Percentiles rank a stretch among this genome's conserved stretches.
phyloP scores from a whole-genome alignment of 2,888 invertebrate genomes.

The Tanytarsus gracilentus region DNA sequence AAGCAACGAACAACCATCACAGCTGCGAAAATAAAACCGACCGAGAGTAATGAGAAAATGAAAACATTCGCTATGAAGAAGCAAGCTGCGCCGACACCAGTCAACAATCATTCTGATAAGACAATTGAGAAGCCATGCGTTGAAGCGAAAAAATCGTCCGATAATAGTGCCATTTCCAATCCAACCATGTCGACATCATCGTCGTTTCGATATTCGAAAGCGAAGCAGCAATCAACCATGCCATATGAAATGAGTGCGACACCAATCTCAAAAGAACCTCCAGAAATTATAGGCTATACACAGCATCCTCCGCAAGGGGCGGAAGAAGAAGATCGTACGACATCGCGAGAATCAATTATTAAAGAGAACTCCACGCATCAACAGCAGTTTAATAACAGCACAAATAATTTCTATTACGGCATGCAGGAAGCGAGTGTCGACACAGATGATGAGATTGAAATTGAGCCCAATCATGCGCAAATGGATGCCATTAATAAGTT shows the following conservation, averaged over 20 bases:
- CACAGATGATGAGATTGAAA: constrained; percentile 32
- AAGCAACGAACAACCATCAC: constrained; percentile 39
- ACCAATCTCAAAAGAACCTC: no score
- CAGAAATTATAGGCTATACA: no score
- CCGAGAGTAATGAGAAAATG: constrained; percentile 8
- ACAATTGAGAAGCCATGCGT: not conserved
- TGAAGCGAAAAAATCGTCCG: constrained; percentile 43
- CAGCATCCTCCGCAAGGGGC: not conserved
- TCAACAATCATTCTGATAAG: constrained; percentile 40
- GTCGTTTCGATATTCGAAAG: constrained; percentile 38
- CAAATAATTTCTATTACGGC: constrained; percentile 60
- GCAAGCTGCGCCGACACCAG: constrained; percentile 39
- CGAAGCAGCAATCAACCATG: constrained; percentile 36
- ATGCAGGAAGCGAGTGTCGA: constrained; percentile 49
- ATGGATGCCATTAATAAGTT: constrained; percentile 38
- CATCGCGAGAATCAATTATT: constrained; percentile 36
- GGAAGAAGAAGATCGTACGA: no score
- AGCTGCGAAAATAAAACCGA: not conserved
- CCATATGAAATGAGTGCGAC: no score
- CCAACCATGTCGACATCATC: constrained; percentile 38
- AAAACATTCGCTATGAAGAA: constrained; percentile 32
- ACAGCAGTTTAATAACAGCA: no score
- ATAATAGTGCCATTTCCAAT: constrained; percentile 40
- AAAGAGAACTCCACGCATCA: constrained; percentile 41
- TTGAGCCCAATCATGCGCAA: constrained; percentile 31